Evolutionary conservation across 2,113 vertebrate species (phyloP), one percentile per base, ranked within the genome.

Genomic region (Numenius arquata): DNA sequence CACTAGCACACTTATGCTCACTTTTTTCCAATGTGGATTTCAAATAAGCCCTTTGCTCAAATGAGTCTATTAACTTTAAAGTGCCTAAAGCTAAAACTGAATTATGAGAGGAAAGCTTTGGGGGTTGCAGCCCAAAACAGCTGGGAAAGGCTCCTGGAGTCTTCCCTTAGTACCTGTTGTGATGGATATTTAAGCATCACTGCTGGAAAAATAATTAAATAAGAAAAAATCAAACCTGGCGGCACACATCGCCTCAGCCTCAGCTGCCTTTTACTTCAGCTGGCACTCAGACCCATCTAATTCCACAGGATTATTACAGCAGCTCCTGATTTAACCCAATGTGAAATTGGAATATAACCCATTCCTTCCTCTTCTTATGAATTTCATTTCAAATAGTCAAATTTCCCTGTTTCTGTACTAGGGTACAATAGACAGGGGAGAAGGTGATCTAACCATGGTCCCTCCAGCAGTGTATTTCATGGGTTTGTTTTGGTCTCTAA

Each of bases 61-160:
- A 97, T 89, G 71, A 84, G 90, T 89, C 65, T 77, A 88, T 89
- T 93, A 96, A 93, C 80, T 92, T 94, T 78, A 82, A 96, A 95
- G 77, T 81, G 80, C 88, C 72, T 95, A 47, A 70, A 78, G 90
- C 68, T 93, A 65, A 77, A 89, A 65, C 78, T 89, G 85, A 89
- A 75, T 90, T 82, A 89, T 32, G 29, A 88, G 81, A 94, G 52
- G 40, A 61, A 84, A 70, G 82, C 72, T 94, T 88, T 88, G 65
- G 59, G 79, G 63, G 5, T 9, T 76, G 66, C 75, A 63, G 81
- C 53, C 75, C 85, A 85, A 62, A 94, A 83, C 82, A 93, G 68
- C 85, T 92, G 72, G n/a, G 52, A 92, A 93, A 53, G 83, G 68
- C 43, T 93, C 62, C n/a, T 67, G n/a, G 15, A 85, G 36, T 77